Percentiles rank a stretch among this genome's conserved stretches.
Conservation (phyloP, 35 echinoderm and acorn worm genomes). For the Heliocidaris tuberculata region DNA sequence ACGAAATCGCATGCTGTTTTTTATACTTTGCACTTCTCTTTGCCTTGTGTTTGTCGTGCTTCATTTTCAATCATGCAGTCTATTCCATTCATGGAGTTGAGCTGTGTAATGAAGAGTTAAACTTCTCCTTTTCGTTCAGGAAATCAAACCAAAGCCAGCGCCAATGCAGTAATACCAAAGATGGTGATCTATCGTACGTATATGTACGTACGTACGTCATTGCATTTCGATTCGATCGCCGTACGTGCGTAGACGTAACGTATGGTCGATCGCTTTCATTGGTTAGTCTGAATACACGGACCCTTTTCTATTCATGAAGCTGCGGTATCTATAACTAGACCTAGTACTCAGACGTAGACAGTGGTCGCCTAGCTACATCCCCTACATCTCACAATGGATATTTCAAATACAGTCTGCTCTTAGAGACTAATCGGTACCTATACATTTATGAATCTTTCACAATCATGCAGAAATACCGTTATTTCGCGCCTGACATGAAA, state of each 20-base stretch:
- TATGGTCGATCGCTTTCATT: no score
- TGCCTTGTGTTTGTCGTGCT: neutral
- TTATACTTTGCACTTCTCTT: slow-evolving; percentile 4
- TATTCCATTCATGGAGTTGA: neutral
- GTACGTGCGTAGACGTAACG: no score
- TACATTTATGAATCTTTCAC: neutral
- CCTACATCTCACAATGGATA: no score
- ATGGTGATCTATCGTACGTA: no score
- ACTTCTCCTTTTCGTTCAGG: neutral
- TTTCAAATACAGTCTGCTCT: neutral
- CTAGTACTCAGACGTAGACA: no score
- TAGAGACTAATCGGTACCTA: no score
- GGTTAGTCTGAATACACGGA: neutral
- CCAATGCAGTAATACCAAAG: no score
- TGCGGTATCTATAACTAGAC: no score
- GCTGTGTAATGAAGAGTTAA: neutral
- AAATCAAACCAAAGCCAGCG: neutral
- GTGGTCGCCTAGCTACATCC: no score
- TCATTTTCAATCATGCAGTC: neutral
- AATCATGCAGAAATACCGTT: neutral
- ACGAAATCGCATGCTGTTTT: neutral
- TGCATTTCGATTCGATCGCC: no score
- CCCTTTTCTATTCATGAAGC: no score
- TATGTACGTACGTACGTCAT: no score
- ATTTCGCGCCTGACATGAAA: neutral